A percentile compares a stretch with the other conserved stretches of the same genome.
Evolutionary conservation across 2,888 invertebrate genomes (phyloP).

Genomic region (Abrostola tripartita): DNA sequence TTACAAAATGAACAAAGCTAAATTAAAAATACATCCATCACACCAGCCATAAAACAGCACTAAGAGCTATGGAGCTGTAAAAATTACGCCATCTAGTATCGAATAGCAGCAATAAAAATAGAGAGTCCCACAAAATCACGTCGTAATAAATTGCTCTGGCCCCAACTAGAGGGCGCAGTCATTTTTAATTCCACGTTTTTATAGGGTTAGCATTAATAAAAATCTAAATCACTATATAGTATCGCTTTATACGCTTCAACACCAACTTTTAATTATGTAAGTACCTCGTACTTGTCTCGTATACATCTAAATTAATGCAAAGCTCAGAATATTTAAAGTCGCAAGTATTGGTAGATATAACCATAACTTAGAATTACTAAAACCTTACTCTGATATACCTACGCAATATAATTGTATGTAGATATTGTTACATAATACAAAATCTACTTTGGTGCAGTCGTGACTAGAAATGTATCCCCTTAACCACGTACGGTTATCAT

Average conservation of each 20-base stretch:
- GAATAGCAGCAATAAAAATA: slow-evolving; percentile 67
- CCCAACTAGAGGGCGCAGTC: slow-evolving; percentile 50
- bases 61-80: slow-evolving; percentile 7
- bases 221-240: too few relatives aligned
- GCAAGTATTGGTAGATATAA: too few relatives aligned
- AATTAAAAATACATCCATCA: too few relatives aligned
- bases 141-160: slow-evolving; percentile 36
- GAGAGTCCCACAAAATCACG: slow-evolving; percentile 17
- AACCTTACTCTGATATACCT: not conserved
- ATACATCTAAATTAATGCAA: too few relatives aligned
- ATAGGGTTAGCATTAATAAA: not conserved
- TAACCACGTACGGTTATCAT: slow-evolving; percentile 4
- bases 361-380: too few relatives aligned
- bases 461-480: slow-evolving; percentile 2
- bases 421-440: not conserved
- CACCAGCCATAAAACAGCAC: not conserved
- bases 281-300: too few relatives aligned
- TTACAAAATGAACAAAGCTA: too few relatives aligned
- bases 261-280: too few relatives aligned
- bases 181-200: not conserved
- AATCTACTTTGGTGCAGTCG: not conserved
- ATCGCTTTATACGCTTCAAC: too few relatives aligned
- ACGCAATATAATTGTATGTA: not conserved
- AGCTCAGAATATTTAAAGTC: too few relatives aligned
- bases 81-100: slow-evolving; percentile 67